Evolutionary conservation across 2,797 vertebrate genomes (phyloP).

Genomic region (Cyprinodon diabolis): DNA sequence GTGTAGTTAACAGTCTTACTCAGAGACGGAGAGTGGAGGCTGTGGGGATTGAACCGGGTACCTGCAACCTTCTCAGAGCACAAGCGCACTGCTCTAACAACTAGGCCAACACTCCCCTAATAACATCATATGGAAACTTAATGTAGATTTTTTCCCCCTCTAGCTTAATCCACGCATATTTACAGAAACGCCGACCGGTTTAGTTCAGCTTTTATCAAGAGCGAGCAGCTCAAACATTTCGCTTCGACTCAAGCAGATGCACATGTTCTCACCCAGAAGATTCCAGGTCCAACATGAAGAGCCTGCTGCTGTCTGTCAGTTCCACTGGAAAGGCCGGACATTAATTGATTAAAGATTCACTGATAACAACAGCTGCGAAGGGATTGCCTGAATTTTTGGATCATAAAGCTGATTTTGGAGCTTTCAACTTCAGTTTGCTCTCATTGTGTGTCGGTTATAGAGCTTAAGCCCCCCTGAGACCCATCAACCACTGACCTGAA

Average conservation of each 20-base stretch:
- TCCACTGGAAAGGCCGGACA: constrained; percentile 4
- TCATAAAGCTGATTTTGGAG: constrained; percentile 17
- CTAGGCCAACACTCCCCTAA: neutral
- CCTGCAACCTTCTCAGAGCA: too few species aligned
- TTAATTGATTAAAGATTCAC: constrained; percentile 1
- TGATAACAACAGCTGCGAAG: constrained; percentile 8
- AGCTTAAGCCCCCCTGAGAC: constrained; percentile 51
- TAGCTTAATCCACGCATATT: neutral
- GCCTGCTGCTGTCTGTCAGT: neutral
- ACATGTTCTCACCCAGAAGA: neutral
- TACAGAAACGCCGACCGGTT: neutral
- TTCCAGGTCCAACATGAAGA: neutral
- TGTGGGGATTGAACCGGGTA: too few species aligned
- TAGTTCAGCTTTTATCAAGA: neutral
- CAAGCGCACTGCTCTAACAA: too few species aligned
- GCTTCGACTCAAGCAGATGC: neutral
- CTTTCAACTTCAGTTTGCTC: constrained; percentile 9
- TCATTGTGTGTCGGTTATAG: constrained; percentile 31
- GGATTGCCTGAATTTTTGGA: constrained; percentile 4
- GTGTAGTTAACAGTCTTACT: too few species aligned
- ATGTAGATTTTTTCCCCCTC: neutral
- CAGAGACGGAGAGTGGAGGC: too few species aligned
- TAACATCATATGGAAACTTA: neutral
- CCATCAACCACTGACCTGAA: constrained; percentile 59
- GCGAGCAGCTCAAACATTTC: neutral